Conservation (phyloP, 2,797 vertebrate genomes). For the Spheniscus humboldti region DNA sequence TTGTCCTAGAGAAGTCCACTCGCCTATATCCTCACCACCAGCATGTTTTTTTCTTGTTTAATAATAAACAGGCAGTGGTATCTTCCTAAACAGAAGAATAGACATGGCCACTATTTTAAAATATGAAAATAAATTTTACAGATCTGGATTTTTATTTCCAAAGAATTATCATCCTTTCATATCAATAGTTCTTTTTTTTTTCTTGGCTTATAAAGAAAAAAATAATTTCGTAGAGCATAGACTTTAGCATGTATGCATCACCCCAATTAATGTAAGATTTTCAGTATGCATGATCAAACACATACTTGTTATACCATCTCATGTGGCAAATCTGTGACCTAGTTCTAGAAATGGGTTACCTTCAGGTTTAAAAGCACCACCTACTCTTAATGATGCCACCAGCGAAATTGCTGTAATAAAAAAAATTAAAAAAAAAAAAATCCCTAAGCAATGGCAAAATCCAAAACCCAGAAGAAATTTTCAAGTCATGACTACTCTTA, state of each 20-base stretch:
- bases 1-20: not conserved
- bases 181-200: not conserved
- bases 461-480: not conserved
- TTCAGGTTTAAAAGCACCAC: conserved; percentile 17
- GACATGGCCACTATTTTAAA: not conserved
- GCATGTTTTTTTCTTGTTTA: not conserved
- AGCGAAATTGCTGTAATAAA: not conserved
- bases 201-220: not conserved
- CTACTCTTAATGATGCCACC: conserved; percentile 16
- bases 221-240: not conserved
- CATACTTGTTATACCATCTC: not conserved
- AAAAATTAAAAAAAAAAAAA: not conserved
- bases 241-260: not conserved
- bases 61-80: not conserved
- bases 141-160: not conserved
- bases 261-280: not conserved
- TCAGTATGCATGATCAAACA: not conserved
- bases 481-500: not conserved
- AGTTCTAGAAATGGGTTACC: conserved; percentile 4
- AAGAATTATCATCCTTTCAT: not conserved
- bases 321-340: not conserved
- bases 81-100: not conserved
- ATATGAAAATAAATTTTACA: not conserved
- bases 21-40: not conserved
- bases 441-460: not conserved